These are phyloP conservation scores for Peromyscus californicus DNA, from an alignment of 2,113 vertebrate genomes.

Conservation along the genomic window DNA sequence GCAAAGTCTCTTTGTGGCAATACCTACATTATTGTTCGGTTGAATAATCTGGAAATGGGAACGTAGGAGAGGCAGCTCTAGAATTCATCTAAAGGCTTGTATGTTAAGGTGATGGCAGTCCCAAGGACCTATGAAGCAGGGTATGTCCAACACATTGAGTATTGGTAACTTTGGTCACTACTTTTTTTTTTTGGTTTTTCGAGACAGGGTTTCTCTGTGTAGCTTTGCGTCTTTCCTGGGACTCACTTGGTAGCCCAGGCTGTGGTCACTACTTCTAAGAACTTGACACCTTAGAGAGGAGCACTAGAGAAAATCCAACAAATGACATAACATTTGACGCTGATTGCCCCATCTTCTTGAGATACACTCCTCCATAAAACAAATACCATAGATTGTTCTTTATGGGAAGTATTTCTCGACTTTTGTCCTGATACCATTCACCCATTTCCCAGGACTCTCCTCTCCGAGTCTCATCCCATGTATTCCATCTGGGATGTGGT, in stretches of 20 bases:
- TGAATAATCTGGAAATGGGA: slow-evolving; percentile 12
- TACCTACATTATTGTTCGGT: background rate
- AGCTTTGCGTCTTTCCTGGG: no score
- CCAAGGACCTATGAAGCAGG: background rate
- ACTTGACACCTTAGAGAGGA: background rate
- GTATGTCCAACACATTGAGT: slow-evolving; percentile 6
- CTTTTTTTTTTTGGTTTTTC: no score
- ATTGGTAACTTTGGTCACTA: background rate
- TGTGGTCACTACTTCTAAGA: background rate
- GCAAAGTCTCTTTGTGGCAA: background rate
- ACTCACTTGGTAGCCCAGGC: no score
- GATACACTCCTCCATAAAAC: background rate
- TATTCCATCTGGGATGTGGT: background rate
- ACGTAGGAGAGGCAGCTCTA: background rate
- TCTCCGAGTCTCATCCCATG: background rate
- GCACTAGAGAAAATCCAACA: slow-evolving; percentile 1
- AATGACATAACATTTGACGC: background rate
- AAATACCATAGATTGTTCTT: background rate
- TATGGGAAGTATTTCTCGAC: background rate
- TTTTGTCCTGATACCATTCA: background rate
- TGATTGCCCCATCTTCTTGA: background rate
- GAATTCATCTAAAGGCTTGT: slow-evolving; percentile 13
- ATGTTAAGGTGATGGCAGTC: slow-evolving; percentile 17
- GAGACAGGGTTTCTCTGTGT: no score
- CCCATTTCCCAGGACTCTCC: background rate